Evolutionary conservation across 1,140 invertebrate genomes (phyloP), one percentile per base, ranked within the genome.

Genomic region (Drosophila subpulchrella): DNA sequence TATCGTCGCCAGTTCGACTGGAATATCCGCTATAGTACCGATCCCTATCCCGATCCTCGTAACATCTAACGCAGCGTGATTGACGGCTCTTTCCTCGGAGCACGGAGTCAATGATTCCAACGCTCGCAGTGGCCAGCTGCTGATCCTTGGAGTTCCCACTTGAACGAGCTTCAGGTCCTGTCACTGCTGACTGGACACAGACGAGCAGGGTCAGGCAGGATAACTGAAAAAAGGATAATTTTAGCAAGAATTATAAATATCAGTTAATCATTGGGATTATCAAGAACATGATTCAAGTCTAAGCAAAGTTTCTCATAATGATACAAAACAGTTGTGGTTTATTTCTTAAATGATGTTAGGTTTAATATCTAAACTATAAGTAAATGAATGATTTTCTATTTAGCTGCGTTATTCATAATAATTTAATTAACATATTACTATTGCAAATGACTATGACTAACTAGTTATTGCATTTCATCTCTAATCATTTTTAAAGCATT

Each of bases 61-160:
- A 92, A 74, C 91, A 92, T 38, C 91, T 78, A 17, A 92, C 91
- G 51, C 91, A 92, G 1, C 91, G 71, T 10, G 91, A 92, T 53
- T 92, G 91, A 1, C 91, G 79, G 39, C 84, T 90, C 62, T 92
- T 92, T 6, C 78, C 81, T 5, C 57, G 70, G 5, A 76, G 50
- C 44, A 81, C 80, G 0, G 79, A 70, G 41, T 88, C 83, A 12
- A 86, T 48, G 7, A 82, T 50, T 3, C 82, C 77, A 2, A 76
- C 73, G 3, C 57, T 54, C 8, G 75, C 46, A 0, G 66, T 44
- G 8, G 67, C 39, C 32, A 56, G 20, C 15, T 68, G 53, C 11
- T 75, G 63, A 8, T 72, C 60, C 24, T 20, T 55, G 20, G 13
- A 2, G 4, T 39, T 32, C 15, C 24, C 42, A 51, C 27, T 41